Evolutionary conservation across 2,113 vertebrate species (phyloP).

Genomic region (Phoenicopterus ruber): DNA sequence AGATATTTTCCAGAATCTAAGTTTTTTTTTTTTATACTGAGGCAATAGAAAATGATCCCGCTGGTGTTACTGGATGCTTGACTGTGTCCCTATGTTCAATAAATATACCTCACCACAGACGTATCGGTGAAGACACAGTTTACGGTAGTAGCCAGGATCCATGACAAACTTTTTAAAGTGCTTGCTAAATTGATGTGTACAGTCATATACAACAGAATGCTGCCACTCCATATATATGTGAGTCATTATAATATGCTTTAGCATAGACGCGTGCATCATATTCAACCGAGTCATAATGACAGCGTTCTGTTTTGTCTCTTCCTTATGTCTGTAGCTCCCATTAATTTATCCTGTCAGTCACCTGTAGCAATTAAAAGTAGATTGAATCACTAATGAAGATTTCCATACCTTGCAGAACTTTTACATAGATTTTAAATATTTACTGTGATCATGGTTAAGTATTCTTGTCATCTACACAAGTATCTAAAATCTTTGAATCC

Average conservation of each 20-base stretch:
- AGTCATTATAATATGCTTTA: not conserved
- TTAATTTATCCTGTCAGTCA: not conserved
- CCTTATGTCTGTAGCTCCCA: not conserved
- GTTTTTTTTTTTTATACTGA: not conserved
- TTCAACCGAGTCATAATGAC: not conserved
- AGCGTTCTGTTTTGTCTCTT: not conserved
- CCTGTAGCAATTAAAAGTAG: not conserved
- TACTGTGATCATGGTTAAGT: not conserved
- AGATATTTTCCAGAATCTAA: not conserved
- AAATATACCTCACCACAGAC: not conserved
- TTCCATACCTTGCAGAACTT: not conserved
- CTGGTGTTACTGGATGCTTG: not conserved
- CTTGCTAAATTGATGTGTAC: not conserved
- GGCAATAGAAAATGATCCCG: not conserved
- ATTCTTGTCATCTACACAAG: not conserved
- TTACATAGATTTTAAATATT: not conserved
- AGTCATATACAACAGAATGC: not conserved
- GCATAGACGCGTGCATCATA: accelerated
- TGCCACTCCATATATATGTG: not conserved
- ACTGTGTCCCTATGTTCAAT: not conserved
- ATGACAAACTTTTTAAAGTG: not conserved
- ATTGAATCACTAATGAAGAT: not conserved
- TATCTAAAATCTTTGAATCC: not conserved
- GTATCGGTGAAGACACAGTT: not conserved
- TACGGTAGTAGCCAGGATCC: not conserved